phyloP scores from a whole-genome alignment of 2,888 invertebrate genomes.

The Chaetogeoica ovagalla region DNA sequence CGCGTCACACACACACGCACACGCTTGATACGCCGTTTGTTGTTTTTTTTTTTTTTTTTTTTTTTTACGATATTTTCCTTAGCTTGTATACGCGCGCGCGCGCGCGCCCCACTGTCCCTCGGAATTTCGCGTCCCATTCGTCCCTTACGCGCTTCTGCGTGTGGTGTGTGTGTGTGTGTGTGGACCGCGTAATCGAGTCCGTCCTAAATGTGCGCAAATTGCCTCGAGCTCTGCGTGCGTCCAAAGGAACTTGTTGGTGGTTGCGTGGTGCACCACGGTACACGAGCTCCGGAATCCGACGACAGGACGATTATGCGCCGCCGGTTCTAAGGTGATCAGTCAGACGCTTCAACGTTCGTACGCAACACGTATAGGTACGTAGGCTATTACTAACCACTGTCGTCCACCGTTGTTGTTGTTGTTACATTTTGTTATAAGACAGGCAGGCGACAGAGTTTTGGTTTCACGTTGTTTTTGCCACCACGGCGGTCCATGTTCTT shows the following conservation, averaged over 20 bases:
- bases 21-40: not conserved
- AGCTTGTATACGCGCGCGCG: not conserved
- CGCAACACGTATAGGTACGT: too few species aligned
- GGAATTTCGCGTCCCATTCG: not conserved
- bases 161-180: not conserved
- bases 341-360: not conserved
- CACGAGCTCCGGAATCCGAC: not conserved
- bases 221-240: not conserved
- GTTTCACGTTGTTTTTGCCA: too few species aligned
- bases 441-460: too few species aligned
- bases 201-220: constrained; percentile 44
- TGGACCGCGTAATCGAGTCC: not conserved
- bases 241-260: constrained; percentile 28
- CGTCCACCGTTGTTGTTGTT: too few species aligned
- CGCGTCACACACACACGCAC: too few species aligned
- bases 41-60: too few species aligned
- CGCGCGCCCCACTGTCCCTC: not conserved
- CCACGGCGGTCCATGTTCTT: too few species aligned
- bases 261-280: not conserved
- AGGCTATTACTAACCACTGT: too few species aligned
- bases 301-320: constrained; percentile 13
- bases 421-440: too few species aligned
- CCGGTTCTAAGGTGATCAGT: constrained; percentile 41
- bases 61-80: not conserved
- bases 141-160: not conserved